phyloP scores from a whole-genome alignment of 2,797 vertebrate genomes.

The Capromys pilorides region DNA sequence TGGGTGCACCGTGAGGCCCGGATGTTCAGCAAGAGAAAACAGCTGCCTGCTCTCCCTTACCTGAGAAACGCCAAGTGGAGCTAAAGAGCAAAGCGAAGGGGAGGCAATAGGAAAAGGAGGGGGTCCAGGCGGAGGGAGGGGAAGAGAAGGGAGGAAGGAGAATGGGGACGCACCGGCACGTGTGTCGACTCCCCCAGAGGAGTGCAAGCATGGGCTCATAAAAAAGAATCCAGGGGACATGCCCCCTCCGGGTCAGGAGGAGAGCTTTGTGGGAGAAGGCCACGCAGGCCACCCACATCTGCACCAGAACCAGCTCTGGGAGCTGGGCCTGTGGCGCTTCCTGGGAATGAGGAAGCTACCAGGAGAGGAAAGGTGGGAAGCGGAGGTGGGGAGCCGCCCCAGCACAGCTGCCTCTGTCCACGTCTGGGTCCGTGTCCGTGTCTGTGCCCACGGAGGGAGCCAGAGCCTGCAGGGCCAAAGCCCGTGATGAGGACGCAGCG shows the following conservation, averaged over 20 bases:
- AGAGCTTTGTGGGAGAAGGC: background rate
- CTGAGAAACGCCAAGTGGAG: background rate
- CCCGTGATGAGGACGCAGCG: background rate
- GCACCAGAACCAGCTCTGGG: background rate
- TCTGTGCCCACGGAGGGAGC: background rate
- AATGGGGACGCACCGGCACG: background rate
- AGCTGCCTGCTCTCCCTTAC: background rate
- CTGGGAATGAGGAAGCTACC: background rate
- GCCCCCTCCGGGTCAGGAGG: too few relatives aligned
- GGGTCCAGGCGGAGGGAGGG: background rate
- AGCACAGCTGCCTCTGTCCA: too few relatives aligned
- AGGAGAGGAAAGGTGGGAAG: background rate
- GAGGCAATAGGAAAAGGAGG: background rate
- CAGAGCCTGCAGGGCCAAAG: background rate
- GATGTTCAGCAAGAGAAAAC: background rate
- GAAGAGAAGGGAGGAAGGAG: background rate
- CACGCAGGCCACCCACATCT: background rate
- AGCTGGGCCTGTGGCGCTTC: background rate
- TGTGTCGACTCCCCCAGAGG: background rate
- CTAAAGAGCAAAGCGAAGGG: background rate
- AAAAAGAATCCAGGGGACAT: background rate
- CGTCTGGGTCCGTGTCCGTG: too few relatives aligned
- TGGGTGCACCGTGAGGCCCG: background rate
- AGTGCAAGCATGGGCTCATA: background rate
- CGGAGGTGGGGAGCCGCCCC: too few relatives aligned